Base-by-base conservation (phyloP, 2,888 invertebrate species). In the Prionchulus punctatus region DNA sequence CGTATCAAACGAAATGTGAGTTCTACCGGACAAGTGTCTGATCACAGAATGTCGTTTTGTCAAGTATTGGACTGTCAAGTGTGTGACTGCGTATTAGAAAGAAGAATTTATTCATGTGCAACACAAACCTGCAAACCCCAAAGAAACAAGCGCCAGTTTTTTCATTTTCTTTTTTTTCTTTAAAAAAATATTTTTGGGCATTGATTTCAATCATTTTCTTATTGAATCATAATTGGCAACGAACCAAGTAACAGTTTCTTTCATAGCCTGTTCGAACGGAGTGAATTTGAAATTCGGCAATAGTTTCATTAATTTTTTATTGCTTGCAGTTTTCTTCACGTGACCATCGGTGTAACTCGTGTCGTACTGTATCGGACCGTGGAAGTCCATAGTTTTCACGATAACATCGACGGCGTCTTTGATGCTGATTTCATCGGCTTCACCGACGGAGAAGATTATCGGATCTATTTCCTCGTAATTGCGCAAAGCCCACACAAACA, bases 321-420 rank as follows among this genome's bases (percentile, higher is more conserved):
- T 99, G 60, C 88, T 90, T 0, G 98, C 98, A 0, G 98, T 98
- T 75, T 99, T 98, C 74, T 94, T 96, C 72, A 81, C 84, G 72
- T 98, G 98, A 0, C 98, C 98, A 76, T 99, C 98, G 0, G 94
- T 84, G 69, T 85, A 86, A 18, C 78, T 79, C 0, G 83, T 82
- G 74, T 98, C 94, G 62, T 70, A 73, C 64, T 71, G 58, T 1
- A 71, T 61, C 48, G 62, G 62, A 23, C 68, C 69, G 62, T 76
- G 72, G 74, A 85, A 92, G 15, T 81, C 76, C 74, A 86, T 86
- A 0, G 89, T 86, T 62, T 82, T 79, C 36, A 84, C 82, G 57
- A 99, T 82, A 56, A 83, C 77, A 64, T 86, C 81, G 0, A 92
- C 91, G n/a, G 86, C 84, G 56, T 85, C 78, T 57, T 59, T 55